phyloP scores from a whole-genome alignment of 2,797 vertebrate species.

The Linurgus olivaceus region DNA sequence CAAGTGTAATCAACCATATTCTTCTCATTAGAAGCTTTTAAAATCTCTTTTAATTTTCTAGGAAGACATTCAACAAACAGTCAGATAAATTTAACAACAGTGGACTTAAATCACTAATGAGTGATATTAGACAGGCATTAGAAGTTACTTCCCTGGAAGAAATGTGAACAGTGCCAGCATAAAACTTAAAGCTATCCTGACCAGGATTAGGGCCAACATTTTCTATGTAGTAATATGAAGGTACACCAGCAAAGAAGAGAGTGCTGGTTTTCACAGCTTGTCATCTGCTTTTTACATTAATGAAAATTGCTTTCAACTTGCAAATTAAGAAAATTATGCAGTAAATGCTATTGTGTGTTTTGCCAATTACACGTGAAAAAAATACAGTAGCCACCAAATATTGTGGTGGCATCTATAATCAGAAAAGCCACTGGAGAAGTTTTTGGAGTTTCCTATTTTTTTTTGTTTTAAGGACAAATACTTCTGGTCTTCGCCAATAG shows the following conservation, averaged over 20 bases:
- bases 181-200: not conserved
- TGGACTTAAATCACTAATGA: not conserved
- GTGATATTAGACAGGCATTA: not conserved
- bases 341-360: not conserved
- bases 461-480: not conserved
- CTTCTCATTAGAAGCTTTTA: not conserved
- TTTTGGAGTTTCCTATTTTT: not conserved
- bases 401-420: not conserved
- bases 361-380: not conserved
- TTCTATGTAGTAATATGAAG: not conserved
- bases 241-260: not conserved
- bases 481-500: not conserved
- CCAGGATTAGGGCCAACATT: not conserved
- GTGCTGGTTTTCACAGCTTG: not conserved
- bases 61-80: not conserved
- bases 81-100: conserved; percentile 1
- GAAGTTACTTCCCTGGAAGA: conserved; percentile 29
- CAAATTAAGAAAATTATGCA: conserved; percentile 5
- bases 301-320: conserved; percentile 30
- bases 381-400: not conserved
- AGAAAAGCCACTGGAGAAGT: not conserved
- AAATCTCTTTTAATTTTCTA: not conserved
- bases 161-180: not conserved
- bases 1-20: not conserved
- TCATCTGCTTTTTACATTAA: conserved; percentile 1